A percentile compares a stretch with the other conserved stretches of the same genome.
These are phyloP conservation scores for Fregetta grallaria DNA, from an alignment of 2,113 vertebrate species.

Conservation along the genomic window DNA sequence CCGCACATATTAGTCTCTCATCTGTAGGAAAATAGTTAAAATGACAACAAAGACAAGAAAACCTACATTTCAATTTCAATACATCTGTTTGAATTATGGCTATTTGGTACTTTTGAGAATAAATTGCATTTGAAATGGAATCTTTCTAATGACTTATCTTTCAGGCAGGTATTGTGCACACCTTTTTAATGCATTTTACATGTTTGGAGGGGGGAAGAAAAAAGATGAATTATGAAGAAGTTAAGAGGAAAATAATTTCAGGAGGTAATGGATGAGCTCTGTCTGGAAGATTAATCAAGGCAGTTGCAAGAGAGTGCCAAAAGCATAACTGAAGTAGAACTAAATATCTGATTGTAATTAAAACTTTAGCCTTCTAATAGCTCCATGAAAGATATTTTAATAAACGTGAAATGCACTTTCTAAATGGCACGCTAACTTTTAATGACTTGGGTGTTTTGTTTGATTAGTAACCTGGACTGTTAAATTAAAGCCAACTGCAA, in stretches of 20 bases:
- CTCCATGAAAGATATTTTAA: slow-evolving; percentile 86
- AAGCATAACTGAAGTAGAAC: slow-evolving; percentile 80
- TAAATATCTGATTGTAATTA: slow-evolving; percentile 88
- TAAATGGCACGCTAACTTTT: slow-evolving; percentile 87
- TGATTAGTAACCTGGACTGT: slow-evolving; percentile 88
- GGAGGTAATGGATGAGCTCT: slow-evolving; percentile 82
- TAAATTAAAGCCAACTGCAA: slow-evolving; percentile 88
- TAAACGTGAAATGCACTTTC: slow-evolving; percentile 86
- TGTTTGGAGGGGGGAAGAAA: slow-evolving; percentile 68
- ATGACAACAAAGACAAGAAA: slow-evolving; percentile 69
- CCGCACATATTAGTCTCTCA: slow-evolving; percentile 35
- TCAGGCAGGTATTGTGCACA: slow-evolving; percentile 71
- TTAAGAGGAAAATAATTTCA: slow-evolving; percentile 84
- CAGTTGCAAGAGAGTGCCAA: slow-evolving; percentile 74
- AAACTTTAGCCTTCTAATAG: slow-evolving; percentile 86
- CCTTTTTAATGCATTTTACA: slow-evolving; percentile 73
- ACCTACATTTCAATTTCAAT: slow-evolving; percentile 72
- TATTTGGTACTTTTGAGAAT: slow-evolving; percentile 71
- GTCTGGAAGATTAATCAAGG: slow-evolving; percentile 83
- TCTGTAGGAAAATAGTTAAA: slow-evolving; percentile 70
- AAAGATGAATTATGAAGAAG: slow-evolving; percentile 79
- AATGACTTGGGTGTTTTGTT: slow-evolving; percentile 88
- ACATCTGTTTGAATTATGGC: slow-evolving; percentile 70
- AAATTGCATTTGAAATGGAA: slow-evolving; percentile 78
- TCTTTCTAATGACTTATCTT: slow-evolving; percentile 76